A percentile compares a stretch with the other conserved stretches of the same genome.
Evolutionary conservation across 1,140 invertebrate genomes (phyloP).

Genomic region (Diprion similis): DNA sequence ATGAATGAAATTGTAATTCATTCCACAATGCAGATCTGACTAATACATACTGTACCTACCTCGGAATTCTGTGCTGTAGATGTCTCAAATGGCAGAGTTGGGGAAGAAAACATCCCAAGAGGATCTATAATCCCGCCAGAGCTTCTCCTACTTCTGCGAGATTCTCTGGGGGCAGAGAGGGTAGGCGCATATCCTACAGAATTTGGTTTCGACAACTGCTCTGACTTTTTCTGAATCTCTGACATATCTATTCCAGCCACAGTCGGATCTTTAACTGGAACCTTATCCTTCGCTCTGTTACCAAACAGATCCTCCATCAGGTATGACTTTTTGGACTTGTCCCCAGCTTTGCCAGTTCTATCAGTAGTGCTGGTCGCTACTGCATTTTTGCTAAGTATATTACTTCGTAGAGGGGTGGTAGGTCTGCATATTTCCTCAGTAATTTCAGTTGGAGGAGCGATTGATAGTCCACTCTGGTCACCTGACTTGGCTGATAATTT

Average conservation of each 20-base stretch:
- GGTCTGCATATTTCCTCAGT: neutral
- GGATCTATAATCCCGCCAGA: constrained; percentile 41
- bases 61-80: constrained; percentile 21
- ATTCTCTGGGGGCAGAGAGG: constrained; percentile 31
- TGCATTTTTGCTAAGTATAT: neutral
- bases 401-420: too few species aligned
- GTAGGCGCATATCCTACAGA: constrained; percentile 30
- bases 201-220: constrained; percentile 20
- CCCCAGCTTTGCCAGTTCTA: neutral
- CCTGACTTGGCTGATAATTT: neutral
- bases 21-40: neutral
- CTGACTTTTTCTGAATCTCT: constrained; percentile 18
- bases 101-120: constrained; percentile 40
- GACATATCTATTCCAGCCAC: constrained; percentile 19
- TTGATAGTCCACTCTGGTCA: neutral
- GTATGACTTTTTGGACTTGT: constrained; percentile 36
- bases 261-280: constrained; percentile 19
- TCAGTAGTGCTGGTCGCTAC: neutral
- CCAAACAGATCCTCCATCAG: constrained; percentile 49
- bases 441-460: neutral
- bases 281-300: constrained; percentile 23
- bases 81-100: neutral
- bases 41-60: constrained; percentile 6
- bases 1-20: constrained; percentile 7
- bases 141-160: constrained; percentile 42